Evolutionary conservation across 2,797 vertebrate genomes (phyloP).

Genomic region (Oceanodroma leucorhoa): DNA sequence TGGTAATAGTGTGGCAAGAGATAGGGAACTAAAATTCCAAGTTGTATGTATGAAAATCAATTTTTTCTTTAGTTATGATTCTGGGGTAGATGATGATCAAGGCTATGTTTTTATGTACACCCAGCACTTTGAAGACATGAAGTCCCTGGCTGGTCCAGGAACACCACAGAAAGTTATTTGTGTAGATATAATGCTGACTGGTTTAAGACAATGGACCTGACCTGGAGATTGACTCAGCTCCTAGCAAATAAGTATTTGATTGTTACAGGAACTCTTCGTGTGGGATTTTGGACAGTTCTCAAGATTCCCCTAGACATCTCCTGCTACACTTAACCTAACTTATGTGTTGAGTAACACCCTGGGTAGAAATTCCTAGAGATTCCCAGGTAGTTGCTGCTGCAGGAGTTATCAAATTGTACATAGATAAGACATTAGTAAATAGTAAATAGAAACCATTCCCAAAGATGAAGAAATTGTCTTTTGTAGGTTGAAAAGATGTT

Average conservation of each 20-base stretch:
- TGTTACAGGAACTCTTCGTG: not conserved
- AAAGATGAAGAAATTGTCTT: not conserved
- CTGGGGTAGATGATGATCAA: not conserved
- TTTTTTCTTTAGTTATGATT: not conserved
- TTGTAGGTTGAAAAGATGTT: not conserved
- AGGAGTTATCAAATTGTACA: not conserved
- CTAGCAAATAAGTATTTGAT: not conserved
- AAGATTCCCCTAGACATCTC: not conserved
- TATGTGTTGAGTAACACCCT: not conserved
- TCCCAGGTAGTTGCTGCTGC: not conserved
- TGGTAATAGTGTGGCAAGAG: not conserved
- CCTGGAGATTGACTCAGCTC: not conserved
- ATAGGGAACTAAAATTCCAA: not conserved
- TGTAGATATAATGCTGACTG: not conserved
- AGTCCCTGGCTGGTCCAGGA: not conserved
- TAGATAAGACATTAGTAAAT: not conserved
- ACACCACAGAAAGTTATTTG: not conserved
- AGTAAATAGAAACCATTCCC: not conserved
- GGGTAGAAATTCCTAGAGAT: not conserved
- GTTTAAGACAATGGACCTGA: not conserved
- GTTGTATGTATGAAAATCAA: rapidly evolving
- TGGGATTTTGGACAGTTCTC: not conserved
- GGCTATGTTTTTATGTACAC: not conserved
- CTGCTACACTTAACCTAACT: not conserved
- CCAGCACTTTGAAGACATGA: not conserved